phyloP scores from a whole-genome alignment of 2,888 invertebrate genomes.

The Yponomeuta cagnagella region DNA sequence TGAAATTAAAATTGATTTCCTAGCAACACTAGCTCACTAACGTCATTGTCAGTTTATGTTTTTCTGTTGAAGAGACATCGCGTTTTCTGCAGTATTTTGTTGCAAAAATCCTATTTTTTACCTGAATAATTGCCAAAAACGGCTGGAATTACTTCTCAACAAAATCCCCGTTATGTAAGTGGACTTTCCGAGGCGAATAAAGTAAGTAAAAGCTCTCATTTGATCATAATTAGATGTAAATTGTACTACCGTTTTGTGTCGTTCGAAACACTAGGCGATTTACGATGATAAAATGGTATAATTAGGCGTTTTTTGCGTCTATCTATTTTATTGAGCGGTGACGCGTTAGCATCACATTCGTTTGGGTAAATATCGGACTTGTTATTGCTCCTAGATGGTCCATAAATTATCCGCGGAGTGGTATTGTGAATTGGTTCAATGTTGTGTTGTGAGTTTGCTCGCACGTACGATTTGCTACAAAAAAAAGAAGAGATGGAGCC shows the following conservation, averaged over 20 bases:
- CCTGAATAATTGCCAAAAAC: neutral
- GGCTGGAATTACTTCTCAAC: neutral
- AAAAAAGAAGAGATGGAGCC: too few species aligned
- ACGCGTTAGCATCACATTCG: neutral
- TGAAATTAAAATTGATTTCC: too few species aligned
- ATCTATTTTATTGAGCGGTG: neutral
- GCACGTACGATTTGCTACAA: too few species aligned
- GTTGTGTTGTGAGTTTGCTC: neutral
- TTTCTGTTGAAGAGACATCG: constrained; percentile 17
- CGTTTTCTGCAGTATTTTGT: constrained; percentile 17
- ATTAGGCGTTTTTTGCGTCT: constrained; percentile 2
- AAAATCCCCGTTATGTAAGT: neutral
- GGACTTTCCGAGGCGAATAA: neutral
- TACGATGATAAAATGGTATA: neutral
- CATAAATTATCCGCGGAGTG: neutral
- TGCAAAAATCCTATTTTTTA: constrained; percentile 19
- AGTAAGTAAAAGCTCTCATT: neutral
- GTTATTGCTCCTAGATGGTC: neutral
- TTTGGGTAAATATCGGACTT: neutral
- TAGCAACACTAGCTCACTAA: neutral
- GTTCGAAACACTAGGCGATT: neutral
- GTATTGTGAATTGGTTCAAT: neutral
- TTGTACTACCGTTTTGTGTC: neutral
- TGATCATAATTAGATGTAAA: neutral
- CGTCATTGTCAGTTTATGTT: constrained; percentile 16